phyloP scores from a whole-genome alignment of 2,888 invertebrate species.

The Aphidoletes aphidimyza region DNA sequence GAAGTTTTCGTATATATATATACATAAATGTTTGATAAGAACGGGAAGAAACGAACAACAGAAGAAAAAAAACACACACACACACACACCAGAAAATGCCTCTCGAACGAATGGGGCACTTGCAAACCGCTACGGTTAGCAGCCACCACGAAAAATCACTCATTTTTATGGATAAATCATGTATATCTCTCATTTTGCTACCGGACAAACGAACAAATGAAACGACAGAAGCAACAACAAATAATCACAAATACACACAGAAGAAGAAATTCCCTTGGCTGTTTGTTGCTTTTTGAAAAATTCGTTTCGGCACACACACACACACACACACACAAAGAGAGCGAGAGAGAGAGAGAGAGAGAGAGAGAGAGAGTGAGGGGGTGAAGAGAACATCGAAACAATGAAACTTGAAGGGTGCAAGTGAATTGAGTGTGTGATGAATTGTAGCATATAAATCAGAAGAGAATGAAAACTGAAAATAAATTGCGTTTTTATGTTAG shows the following conservation, averaged over 20 bases:
- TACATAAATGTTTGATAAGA: conserved; percentile 1
- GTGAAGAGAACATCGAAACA: not conserved
- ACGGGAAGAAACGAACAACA: not conserved
- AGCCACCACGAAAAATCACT: conserved; percentile 1
- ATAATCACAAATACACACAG: not conserved
- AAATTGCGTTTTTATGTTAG: conserved; percentile 42
- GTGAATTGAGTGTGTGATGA: not conserved
- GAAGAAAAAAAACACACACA: not conserved
- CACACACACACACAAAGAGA: not conserved
- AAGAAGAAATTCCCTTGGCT: not conserved
- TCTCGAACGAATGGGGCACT: not conserved
- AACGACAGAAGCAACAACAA: not conserved
- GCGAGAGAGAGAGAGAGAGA: not conserved
- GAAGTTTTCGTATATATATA: not conserved
- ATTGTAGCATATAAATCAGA: conserved; percentile 6
- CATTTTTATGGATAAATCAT: conserved; percentile 29
- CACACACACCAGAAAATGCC: not conserved
- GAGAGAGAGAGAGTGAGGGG: not conserved
- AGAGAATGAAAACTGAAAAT: not conserved
- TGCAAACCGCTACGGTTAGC: not conserved
- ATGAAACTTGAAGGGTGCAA: not conserved
- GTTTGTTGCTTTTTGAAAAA: not conserved
- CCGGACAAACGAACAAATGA: not conserved
- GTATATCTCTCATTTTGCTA: not conserved
- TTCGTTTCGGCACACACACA: no score